Percentiles rank a stretch among this genome's conserved stretches.
These are phyloP conservation scores for Acleris cristana DNA, from an alignment of 2,888 invertebrate genomes.

Conservation along the genomic window DNA sequence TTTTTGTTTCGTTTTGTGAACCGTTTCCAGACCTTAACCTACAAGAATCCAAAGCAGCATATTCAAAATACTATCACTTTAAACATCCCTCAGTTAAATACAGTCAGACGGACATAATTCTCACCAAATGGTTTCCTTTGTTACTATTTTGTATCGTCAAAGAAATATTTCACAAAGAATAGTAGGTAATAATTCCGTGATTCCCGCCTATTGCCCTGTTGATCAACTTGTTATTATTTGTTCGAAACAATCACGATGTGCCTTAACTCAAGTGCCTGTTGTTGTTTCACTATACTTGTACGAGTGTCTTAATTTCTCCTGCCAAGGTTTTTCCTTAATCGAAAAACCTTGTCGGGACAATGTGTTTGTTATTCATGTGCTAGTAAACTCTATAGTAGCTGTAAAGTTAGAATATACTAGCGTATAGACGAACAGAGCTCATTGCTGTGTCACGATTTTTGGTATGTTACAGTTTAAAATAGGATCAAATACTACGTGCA, in stretches of 20 bases:
- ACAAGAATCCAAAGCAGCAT: neutral
- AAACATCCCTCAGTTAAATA: too few species aligned
- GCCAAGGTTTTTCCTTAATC: constrained; percentile 52
- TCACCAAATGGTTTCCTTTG: neutral
- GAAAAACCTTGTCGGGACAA: constrained; percentile 56
- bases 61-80: too few species aligned
- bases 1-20: constrained; percentile 52
- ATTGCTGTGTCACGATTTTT: too few species aligned
- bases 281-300: constrained; percentile 51
- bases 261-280: constrained; percentile 72
- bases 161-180: neutral
- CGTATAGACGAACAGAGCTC: too few species aligned
- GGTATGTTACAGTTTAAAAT: too few species aligned
- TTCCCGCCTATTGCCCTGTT: constrained; percentile 10
- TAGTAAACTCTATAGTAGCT: neutral
- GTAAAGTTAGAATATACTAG: too few species aligned
- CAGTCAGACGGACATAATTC: too few species aligned
- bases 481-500: too few species aligned
- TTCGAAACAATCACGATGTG: constrained; percentile 66
- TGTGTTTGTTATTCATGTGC: constrained; percentile 28
- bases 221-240: constrained; percentile 34
- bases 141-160: neutral
- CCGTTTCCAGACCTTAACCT: neutral
- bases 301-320: constrained; percentile 51
- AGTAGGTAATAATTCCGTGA: neutral